These are phyloP conservation scores for Arothron firmamentum DNA, from an alignment of 2,113 vertebrate genomes.

Conservation along the genomic window DNA sequence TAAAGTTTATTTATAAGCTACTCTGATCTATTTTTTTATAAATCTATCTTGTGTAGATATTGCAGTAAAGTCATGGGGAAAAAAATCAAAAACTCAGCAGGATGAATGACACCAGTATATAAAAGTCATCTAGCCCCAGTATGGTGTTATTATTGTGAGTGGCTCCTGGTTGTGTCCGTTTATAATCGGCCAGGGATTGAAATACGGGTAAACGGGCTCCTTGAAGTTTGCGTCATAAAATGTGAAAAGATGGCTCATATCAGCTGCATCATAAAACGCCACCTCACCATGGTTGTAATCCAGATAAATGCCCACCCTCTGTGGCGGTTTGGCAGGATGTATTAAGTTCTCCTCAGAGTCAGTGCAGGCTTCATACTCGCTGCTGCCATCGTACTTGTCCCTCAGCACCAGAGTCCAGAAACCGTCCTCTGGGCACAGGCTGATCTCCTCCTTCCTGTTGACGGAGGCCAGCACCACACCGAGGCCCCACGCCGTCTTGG, in stretches of 20 bases:
- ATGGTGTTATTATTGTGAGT: constrained; percentile 59
- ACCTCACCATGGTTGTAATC: constrained; percentile 76
- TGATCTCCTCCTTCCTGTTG: constrained; percentile 78
- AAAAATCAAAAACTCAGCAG: not conserved
- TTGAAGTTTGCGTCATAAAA: constrained; percentile 71
- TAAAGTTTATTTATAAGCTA: not conserved
- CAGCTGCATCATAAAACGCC: constrained; percentile 77
- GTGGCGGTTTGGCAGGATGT: constrained; percentile 46
- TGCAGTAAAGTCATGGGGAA: not conserved
- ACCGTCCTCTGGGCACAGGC: constrained; percentile 80
- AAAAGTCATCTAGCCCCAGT: constrained; percentile 28
- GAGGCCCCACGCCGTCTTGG: constrained; percentile 83
- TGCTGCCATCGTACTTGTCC: constrained; percentile 49
- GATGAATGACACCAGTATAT: not conserved
- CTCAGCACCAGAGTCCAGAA: constrained; percentile 82
- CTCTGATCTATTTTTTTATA: not conserved
- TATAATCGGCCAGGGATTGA: constrained; percentile 83
- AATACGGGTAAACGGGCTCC: constrained; percentile 78
- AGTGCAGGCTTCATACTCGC: constrained; percentile 76
- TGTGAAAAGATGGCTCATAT: constrained; percentile 83
- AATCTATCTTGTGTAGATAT: not conserved
- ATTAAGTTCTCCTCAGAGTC: constrained; percentile 73
- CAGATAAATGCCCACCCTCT: constrained; percentile 78
- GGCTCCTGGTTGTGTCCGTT: constrained; percentile 75
- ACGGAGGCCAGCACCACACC: constrained; percentile 76